A percentile compares a stretch with the other conserved stretches of the same genome.
Evolutionary conservation across 2,113 vertebrate genomes (phyloP).

Genomic region (Rallus limicola): DNA sequence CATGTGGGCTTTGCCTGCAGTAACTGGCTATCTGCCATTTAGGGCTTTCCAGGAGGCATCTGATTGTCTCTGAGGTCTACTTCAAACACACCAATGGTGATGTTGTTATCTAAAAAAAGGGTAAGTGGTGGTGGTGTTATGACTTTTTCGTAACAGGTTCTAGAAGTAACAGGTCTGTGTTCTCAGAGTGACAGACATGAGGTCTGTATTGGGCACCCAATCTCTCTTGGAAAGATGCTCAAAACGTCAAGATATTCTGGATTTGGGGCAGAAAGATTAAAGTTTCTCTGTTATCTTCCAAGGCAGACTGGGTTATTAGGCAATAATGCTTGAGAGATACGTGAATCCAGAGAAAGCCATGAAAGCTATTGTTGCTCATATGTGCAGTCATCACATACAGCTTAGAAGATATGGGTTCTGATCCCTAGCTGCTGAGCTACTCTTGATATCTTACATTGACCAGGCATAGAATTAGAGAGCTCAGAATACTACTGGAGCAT

Average conservation of each 20-base stretch:
- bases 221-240: not conserved
- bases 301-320: not conserved
- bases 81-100: not conserved
- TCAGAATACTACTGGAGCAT: not conserved
- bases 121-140: accelerated
- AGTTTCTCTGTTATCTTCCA: not conserved
- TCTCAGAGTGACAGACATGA: not conserved
- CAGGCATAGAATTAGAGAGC: not conserved
- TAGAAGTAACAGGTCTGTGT: not conserved
- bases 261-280: not conserved
- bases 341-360: not conserved
- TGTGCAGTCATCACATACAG: not conserved
- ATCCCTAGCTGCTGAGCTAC: not conserved
- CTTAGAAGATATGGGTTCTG: not conserved
- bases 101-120: not conserved
- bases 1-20: not conserved
- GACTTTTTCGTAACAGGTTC: not conserved
- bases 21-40: not conserved
- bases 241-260: not conserved
- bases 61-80: not conserved
- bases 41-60: not conserved
- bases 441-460: not conserved
- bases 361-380: not conserved
- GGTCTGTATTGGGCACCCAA: not conserved
- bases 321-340: not conserved